phyloP scores from a whole-genome alignment of 1,140 invertebrate genomes.

The Zaprionus vittiger region DNA sequence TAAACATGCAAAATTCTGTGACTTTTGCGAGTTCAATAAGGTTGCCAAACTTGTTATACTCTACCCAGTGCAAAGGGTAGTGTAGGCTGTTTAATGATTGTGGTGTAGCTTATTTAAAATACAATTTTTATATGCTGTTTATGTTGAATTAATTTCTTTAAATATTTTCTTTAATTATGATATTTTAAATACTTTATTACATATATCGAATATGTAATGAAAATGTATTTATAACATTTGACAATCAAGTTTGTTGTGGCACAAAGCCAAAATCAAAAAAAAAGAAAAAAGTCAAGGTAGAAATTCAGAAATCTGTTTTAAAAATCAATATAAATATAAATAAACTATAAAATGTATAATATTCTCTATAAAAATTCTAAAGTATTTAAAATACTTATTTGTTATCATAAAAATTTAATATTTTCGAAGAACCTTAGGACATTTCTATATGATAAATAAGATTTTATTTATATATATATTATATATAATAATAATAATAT shows the following conservation, averaged over 20 bases:
- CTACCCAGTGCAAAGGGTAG: neutral
- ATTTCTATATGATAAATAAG: neutral
- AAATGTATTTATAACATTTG: too few relatives aligned
- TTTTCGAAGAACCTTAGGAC: too few relatives aligned
- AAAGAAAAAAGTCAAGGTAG: neutral
- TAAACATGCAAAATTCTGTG: constrained; percentile 48
- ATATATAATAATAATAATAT: neutral
- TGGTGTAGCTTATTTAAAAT: neutral
- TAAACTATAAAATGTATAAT: neutral
- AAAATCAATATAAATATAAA: neutral
- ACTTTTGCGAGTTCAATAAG: constrained; percentile 9
- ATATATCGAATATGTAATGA: too few relatives aligned
- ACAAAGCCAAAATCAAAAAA: too few relatives aligned
- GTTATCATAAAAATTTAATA: too few relatives aligned
- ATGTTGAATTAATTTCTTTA: too few relatives aligned
- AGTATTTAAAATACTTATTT: neutral
- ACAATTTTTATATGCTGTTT: too few relatives aligned
- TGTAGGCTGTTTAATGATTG: neutral
- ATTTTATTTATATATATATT: neutral
- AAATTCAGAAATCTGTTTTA: neutral
- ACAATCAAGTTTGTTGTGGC: too few relatives aligned
- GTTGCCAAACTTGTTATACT: constrained; percentile 15
- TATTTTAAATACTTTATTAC: too few relatives aligned
- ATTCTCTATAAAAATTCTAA: too few relatives aligned
- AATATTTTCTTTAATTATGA: neutral